These are phyloP conservation scores for Azemiops feae DNA, from an alignment of 2,113 vertebrate species.

Conservation along the genomic window DNA sequence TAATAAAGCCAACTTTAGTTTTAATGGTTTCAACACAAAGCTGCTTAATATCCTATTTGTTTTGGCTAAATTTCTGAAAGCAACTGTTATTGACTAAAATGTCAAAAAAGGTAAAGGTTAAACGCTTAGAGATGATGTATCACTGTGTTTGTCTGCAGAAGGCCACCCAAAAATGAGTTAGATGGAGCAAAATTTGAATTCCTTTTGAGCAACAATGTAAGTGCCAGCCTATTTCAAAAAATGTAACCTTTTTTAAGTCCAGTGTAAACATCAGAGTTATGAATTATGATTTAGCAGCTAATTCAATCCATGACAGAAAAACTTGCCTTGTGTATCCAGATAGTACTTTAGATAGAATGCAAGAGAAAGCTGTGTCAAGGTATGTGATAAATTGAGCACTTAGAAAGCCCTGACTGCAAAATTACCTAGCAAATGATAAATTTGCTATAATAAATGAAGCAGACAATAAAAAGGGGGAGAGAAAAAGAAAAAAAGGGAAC, in stretches of 20 bases:
- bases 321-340: conserved; percentile 51
- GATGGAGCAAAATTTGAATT: background rate
- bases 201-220: background rate
- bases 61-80: background rate
- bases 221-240: conserved; percentile 18
- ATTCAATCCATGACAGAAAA: conserved; percentile 51
- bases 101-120: background rate
- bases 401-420: conserved; percentile 62
- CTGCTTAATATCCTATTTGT: background rate
- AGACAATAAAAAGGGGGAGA: conserved; percentile 24
- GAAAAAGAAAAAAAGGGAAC: conserved; percentile 33
- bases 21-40: background rate
- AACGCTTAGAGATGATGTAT: background rate
- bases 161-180: background rate
- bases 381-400: conserved; percentile 62
- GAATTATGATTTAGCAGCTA: conserved; percentile 61
- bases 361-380: conserved; percentile 43
- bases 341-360: conserved; percentile 60
- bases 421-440: conserved; percentile 65
- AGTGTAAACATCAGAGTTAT: conserved; percentile 30
- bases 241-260: conserved; percentile 15
- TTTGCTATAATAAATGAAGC: conserved; percentile 61
- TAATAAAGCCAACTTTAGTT: background rate
- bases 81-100: background rate
- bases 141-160: conserved; percentile 5